A percentile compares a stretch with the other conserved stretches of the same genome.
Evolutionary conservation across 1,140 invertebrate genomes (phyloP).

Genomic region (Holcopasites calliopsidis): DNA sequence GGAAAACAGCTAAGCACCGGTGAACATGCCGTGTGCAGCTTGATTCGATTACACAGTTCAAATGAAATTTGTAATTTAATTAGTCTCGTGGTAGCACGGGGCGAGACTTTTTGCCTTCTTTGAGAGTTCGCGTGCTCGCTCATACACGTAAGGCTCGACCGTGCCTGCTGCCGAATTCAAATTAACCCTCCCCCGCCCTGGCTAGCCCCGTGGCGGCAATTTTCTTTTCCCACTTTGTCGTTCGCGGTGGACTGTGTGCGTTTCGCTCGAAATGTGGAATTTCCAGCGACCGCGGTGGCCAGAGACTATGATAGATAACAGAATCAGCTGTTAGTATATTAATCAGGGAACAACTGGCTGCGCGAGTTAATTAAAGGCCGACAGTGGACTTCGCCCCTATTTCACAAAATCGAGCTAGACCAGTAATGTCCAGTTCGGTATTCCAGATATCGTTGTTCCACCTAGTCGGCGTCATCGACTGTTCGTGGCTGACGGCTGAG

Average conservation of each 20-base stretch:
- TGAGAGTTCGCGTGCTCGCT: conserved; percentile 56
- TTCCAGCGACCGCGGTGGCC: not conserved
- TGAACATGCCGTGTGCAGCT: conserved; percentile 15
- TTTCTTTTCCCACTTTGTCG: conserved; percentile 61
- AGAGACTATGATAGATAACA: conserved; percentile 12
- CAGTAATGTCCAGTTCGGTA: too few relatives aligned
- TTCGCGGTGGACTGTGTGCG: conserved; percentile 48
- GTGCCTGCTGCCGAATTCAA: conserved; percentile 58
- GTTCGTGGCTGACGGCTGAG: conserved; percentile 34
- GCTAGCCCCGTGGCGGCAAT: conserved; percentile 35
- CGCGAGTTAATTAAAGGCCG: not conserved
- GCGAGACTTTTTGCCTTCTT: conserved; percentile 55
- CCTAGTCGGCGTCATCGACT: conserved; percentile 39
- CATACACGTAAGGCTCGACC: conserved; percentile 43
- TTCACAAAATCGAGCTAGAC: too few relatives aligned
- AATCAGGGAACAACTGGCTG: not conserved
- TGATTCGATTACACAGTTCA: conserved; percentile 60
- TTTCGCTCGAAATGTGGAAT: conserved; percentile 25
- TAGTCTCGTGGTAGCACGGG: conserved; percentile 53
- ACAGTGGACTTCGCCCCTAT: not conserved
- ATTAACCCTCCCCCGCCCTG: conserved; percentile 45
- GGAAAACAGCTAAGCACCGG: too few relatives aligned
- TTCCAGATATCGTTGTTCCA: too few relatives aligned
- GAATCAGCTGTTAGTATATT: conserved; percentile 23
- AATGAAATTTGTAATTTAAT: conserved; percentile 66